phyloP scores from a whole-genome alignment of 2,113 vertebrate species.

The Microcebus jonahi region DNA sequence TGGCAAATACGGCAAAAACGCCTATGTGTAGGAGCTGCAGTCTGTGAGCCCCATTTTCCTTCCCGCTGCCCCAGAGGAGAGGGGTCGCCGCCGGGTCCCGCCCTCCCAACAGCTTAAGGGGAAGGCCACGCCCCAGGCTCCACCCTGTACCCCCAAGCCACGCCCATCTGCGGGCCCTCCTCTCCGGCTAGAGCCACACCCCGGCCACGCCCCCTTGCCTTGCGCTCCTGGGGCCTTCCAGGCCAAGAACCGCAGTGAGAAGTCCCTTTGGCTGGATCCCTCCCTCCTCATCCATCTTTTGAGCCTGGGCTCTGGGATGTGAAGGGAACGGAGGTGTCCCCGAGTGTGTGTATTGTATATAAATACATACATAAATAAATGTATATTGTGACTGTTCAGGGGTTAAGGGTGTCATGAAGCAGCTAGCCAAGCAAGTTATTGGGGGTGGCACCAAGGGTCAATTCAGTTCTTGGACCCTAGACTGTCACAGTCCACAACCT shows the following conservation, averaged over 20 bases:
- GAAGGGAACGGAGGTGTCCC: neutral
- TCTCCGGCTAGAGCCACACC: neutral
- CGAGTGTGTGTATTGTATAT: neutral
- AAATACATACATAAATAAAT: conserved; percentile 51
- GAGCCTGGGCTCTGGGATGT: neutral
- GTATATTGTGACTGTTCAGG: conserved; percentile 12
- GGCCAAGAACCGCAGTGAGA: neutral
- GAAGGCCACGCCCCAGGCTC: conserved; percentile 76
- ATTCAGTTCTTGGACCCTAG: neutral
- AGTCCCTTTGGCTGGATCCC: neutral
- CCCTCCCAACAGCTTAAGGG: neutral
- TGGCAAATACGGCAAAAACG: conserved; percentile 82
- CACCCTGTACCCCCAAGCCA: neutral
- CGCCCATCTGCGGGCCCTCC: neutral
- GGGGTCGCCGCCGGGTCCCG: conserved; percentile 84
- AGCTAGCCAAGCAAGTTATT: neutral
- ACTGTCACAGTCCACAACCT: neutral
- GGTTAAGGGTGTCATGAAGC: neutral
- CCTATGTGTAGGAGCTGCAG: conserved; percentile 77
- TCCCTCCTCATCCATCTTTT: neutral
- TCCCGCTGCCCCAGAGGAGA: conserved; percentile 87
- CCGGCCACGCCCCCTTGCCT: neutral
- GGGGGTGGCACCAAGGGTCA: too few relatives aligned
- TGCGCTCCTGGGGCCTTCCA: neutral
- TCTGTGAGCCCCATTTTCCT: conserved; percentile 77